Evolutionary conservation across 2,888 invertebrate genomes (phyloP).

Genomic region (Nineta flava): DNA sequence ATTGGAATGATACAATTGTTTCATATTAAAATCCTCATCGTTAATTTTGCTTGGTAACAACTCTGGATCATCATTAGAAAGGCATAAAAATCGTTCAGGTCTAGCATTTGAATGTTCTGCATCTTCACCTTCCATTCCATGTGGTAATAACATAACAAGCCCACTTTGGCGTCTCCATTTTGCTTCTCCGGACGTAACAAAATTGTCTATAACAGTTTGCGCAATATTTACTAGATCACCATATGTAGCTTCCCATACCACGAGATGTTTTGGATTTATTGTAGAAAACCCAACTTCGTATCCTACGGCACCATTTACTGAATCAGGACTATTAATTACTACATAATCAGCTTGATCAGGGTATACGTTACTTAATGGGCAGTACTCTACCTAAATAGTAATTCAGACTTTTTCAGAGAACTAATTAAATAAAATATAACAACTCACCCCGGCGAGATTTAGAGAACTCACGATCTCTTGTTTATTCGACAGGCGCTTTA

Average conservation of each 20-base stretch:
- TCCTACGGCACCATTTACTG: conserved; percentile 83
- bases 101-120: conserved; percentile 91
- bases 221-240: conserved; percentile 98
- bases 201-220: conserved; percentile 93
- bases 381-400: conserved; percentile 37
- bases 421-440: too few relatives aligned
- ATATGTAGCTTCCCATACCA: conserved; percentile 98
- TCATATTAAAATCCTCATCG: conserved; percentile 74
- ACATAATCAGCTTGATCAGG: conserved; percentile 96
- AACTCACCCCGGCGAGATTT: too few relatives aligned
- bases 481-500: too few relatives aligned
- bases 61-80: conserved; percentile 94
- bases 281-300: conserved; percentile 98
- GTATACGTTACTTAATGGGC: conserved; percentile 82
- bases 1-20: conserved; percentile 95
- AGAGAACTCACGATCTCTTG: too few relatives aligned
- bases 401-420: too few relatives aligned
- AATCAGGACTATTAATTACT: conserved; percentile 99
- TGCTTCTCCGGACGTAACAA: conserved; percentile 83
- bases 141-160: conserved; percentile 86
- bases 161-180: conserved; percentile 99
- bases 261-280: conserved; percentile 93
- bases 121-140: conserved; percentile 99
- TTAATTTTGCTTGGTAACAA: conserved; percentile 59
- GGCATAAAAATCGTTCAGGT: conserved; percentile 82